Evolutionary conservation across 2,888 invertebrate species (phyloP).

Genomic region (Spisula solida): DNA sequence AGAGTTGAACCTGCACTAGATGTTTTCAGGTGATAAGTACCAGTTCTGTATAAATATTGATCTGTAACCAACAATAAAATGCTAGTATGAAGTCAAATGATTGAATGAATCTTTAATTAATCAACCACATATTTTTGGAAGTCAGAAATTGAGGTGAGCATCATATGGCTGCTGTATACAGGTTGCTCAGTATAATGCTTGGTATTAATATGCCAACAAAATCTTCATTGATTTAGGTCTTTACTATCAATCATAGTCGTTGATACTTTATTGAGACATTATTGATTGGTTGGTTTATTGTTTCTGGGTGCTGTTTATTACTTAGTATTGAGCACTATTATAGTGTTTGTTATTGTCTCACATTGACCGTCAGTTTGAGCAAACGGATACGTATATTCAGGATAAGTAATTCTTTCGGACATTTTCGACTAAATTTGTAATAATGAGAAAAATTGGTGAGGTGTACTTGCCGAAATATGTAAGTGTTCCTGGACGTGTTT

Average conservation of each 20-base stretch:
- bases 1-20: background rate
- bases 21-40: background rate
- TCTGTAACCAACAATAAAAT: too few species aligned
- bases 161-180: background rate
- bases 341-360: background rate
- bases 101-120: background rate
- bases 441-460: conserved; percentile 30
- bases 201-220: background rate
- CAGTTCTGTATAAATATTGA: background rate
- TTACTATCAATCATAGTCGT: background rate
- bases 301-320: background rate
- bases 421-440: conserved; percentile 11
- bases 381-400: background rate
- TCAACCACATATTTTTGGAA: background rate
- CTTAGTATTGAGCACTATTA: background rate
- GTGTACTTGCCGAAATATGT: conserved; percentile 62
- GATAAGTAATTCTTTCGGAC: background rate
- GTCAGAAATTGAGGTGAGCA: background rate
- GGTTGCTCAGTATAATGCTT: background rate
- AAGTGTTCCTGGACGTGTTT: conserved; percentile 29
- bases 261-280: background rate
- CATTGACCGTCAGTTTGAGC: background rate
- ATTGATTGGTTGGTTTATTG: background rate
- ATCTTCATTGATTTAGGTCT: conserved; percentile 3
- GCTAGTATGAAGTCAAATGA: background rate